A percentile compares a stretch with the other conserved stretches of the same genome.
phyloP scores from a whole-genome alignment of 2,113 vertebrate species.

The Gymnorhina tibicen region DNA sequence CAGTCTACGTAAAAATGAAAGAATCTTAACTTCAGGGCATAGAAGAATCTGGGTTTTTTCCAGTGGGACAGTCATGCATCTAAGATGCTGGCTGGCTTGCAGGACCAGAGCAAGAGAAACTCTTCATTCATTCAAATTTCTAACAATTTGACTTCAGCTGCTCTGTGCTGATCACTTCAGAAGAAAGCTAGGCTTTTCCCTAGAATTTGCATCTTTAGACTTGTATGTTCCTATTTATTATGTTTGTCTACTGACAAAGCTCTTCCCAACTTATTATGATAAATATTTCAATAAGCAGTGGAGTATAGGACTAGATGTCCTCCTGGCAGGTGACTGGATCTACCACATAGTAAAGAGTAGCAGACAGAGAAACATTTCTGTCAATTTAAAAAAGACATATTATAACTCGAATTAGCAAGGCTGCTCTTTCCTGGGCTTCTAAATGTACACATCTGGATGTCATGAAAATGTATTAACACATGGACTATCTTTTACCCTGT shows the following conservation, averaged over 20 bases:
- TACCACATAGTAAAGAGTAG: not conserved
- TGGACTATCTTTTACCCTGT: not conserved
- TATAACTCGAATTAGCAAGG: not conserved
- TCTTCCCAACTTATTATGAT: not conserved
- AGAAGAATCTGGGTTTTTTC: not conserved
- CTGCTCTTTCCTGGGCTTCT: not conserved
- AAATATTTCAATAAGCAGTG: not conserved
- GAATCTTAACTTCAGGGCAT: not conserved
- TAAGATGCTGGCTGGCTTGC: not conserved
- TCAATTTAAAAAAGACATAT: not conserved
- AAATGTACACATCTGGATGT: not conserved
- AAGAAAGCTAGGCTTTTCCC: not conserved
- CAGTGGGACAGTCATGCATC: not conserved
- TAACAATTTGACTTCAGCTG: not conserved
- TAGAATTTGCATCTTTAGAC: not conserved
- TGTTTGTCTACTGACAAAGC: not conserved
- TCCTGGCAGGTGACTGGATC: not conserved
- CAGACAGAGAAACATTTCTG: not conserved
- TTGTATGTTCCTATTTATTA: not conserved
- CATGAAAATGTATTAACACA: slow-evolving; percentile 17
- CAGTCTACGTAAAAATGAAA: not conserved
- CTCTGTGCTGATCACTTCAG: not conserved
- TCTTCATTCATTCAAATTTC: not conserved
- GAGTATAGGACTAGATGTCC: not conserved
- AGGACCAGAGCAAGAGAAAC: not conserved